Percentiles rank a stretch among this genome's conserved stretches.
phyloP scores from a whole-genome alignment of 2,113 vertebrate genomes.

The Salvelinus alpinus region DNA sequence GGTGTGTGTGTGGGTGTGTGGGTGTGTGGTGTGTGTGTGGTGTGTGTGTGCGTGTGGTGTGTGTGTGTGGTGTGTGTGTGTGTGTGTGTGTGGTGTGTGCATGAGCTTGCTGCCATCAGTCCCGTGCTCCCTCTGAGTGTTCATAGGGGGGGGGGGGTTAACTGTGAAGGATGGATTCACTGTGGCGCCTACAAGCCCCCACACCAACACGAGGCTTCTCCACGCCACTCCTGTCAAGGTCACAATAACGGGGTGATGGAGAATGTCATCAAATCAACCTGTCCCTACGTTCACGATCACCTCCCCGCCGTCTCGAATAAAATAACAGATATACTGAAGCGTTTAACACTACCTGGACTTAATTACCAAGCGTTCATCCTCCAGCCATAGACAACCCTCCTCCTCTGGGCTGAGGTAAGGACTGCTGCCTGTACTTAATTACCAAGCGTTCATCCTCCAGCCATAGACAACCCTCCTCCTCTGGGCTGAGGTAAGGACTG shows the following conservation, averaged over 20 bases:
- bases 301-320: neutral
- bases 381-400: neutral
- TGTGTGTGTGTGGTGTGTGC: neutral
- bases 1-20: no score
- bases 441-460: neutral
- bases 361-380: neutral
- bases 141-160: no score
- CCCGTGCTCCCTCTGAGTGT: neutral
- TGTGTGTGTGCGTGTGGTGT: neutral
- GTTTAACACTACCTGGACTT: slow-evolving; percentile 9
- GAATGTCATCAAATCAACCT: slow-evolving; percentile 21
- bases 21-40: no score
- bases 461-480: neutral
- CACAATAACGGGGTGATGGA: slow-evolving; percentile 19
- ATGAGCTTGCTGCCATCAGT: neutral
- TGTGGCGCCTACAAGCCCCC: neutral
- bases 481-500: neutral
- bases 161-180: slow-evolving; percentile 12
- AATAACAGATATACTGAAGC: slow-evolving; percentile 22
- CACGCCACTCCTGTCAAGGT: slow-evolving; percentile 16
- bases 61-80: neutral
- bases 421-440: slow-evolving; percentile 8
- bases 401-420: no score
- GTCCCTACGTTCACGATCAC: neutral
- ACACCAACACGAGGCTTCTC: neutral